Percentiles rank a stretch among this genome's conserved stretches.
Conservation (phyloP, 2,797 vertebrate genomes). For the Sebastes kiyomatsui region DNA sequence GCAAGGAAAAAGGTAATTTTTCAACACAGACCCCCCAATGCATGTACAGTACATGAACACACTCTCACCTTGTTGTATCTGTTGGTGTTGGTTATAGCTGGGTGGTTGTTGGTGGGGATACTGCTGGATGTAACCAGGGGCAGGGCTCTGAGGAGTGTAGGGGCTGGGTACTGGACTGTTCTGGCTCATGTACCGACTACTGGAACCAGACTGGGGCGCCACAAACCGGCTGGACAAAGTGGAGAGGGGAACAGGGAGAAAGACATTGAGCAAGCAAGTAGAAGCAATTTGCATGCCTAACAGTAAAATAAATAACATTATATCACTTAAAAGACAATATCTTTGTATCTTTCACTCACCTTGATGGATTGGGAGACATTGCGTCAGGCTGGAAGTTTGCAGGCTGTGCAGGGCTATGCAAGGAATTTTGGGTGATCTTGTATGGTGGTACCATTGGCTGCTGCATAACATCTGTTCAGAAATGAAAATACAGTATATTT, state of each 20-base stretch:
- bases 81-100: slow-evolving; percentile 93
- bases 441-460: slow-evolving; percentile 92
- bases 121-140: slow-evolving; percentile 92
- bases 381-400: slow-evolving; percentile 96
- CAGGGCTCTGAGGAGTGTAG: slow-evolving; percentile 96
- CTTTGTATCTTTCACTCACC: slow-evolving; percentile 77
- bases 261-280: neutral
- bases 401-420: slow-evolving; percentile 94
- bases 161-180: slow-evolving; percentile 97
- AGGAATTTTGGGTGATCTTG: slow-evolving; percentile 96
- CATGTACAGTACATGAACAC: neutral
- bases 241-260: neutral
- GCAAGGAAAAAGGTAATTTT: too few relatives aligned
- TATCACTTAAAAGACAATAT: neutral
- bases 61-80: slow-evolving; percentile 92
- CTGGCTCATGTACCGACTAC: slow-evolving; percentile 94
- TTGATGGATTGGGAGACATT: slow-evolving; percentile 97
- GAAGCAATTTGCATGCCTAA: neutral
- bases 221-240: slow-evolving; percentile 87
- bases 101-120: slow-evolving; percentile 91
- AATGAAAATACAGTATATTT: neutral
- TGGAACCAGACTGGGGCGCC: slow-evolving; percentile 90
- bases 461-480: slow-evolving; percentile 88
- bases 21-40: neutral
- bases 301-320: neutral